Evolutionary conservation across 1,140 invertebrate species (phyloP), one percentile per base, ranked within the genome.

Genomic region (Trichonephila clavata): DNA sequence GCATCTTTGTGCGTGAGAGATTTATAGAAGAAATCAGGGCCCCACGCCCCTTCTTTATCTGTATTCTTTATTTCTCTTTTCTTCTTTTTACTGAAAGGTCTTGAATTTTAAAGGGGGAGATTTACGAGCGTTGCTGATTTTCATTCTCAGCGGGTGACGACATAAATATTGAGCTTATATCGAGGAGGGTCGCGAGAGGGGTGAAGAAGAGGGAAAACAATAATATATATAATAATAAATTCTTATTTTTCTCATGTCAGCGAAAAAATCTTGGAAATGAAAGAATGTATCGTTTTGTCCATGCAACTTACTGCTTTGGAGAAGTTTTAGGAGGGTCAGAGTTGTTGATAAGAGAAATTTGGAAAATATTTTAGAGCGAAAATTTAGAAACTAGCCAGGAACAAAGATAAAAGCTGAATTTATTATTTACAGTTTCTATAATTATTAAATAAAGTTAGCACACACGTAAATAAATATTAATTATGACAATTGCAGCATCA

Each of bases 41-140:
- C 71, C 24, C 71, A 77, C 71, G 71, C 71, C 71, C 32, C 27
- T 24, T 32, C 24, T 77, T 77, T 77, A 77, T 77, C 71, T 77
- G 21, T 63, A 50, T 50, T 50, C 10, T 50, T 50, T 50, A 10
- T 5, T 10, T 63, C 0, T 21, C 14, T 20, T 18, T 20, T 16
- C 1, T 20, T 18, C 13, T 77, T 77, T 77, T 16, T 39, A 20
- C 27, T 7, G 27, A 77, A 77, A 77, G 71, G 24, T 77, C 71
- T 77, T 77, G 71, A 77, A 77, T 77, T 77, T 77, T 77, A 77
- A 77, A 77, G 71, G 71, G 71, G 71, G 16, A 77, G 71, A 77
- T 77, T 77, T 77, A 77, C 27, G 71, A 77, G 27, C 71, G 71
- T 14, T 32, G 71, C 71, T 77, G 32, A 77, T 77, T 77, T 77